Evolutionary conservation across 2,888 invertebrate species (phyloP).

Genomic region (Girardia tigrina): DNA sequence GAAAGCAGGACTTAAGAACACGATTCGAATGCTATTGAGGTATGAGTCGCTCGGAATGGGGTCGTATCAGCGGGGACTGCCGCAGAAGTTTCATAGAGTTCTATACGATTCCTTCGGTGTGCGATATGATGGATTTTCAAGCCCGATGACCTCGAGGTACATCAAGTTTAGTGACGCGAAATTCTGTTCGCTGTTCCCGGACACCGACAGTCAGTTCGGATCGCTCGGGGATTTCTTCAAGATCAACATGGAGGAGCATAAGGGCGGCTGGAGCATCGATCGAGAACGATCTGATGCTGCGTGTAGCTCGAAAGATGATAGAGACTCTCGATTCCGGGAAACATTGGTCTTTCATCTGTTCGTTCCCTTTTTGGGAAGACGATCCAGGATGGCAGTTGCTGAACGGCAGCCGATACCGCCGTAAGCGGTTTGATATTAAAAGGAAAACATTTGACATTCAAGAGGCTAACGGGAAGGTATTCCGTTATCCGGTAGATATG

Average conservation of each 20-base stretch:
- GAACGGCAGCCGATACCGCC: neutral
- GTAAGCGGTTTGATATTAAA: constrained; percentile 31
- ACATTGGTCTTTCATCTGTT: constrained; percentile 29
- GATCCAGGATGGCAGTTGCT: constrained; percentile 29
- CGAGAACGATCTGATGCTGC: constrained; percentile 26
- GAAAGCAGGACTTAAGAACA: constrained; percentile 30
- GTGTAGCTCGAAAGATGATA: constrained; percentile 31
- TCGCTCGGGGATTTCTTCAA: constrained; percentile 33
- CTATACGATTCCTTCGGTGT: constrained; percentile 27
- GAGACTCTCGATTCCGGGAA: neutral
- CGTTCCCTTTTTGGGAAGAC: constrained; percentile 32
- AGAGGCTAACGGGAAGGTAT: constrained; percentile 36
- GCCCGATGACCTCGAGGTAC: constrained; percentile 33
- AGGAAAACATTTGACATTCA: constrained; percentile 27
- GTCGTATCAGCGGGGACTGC: constrained; percentile 35
- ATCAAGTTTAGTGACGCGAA: constrained; percentile 1
- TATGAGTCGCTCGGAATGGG: constrained; percentile 34
- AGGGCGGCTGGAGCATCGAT: constrained; percentile 32
- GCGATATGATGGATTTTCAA: constrained; percentile 35
- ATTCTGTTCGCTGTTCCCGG: constrained; percentile 33
- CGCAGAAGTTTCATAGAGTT: constrained; percentile 24
- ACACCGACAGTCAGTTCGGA: constrained; percentile 33
- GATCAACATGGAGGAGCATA: constrained; percentile 23
- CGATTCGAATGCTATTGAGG: constrained; percentile 32
- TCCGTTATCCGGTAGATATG: no score